phyloP scores from a whole-genome alignment of 1,140 invertebrate genomes.

The Rhyzopertha dominica region DNA sequence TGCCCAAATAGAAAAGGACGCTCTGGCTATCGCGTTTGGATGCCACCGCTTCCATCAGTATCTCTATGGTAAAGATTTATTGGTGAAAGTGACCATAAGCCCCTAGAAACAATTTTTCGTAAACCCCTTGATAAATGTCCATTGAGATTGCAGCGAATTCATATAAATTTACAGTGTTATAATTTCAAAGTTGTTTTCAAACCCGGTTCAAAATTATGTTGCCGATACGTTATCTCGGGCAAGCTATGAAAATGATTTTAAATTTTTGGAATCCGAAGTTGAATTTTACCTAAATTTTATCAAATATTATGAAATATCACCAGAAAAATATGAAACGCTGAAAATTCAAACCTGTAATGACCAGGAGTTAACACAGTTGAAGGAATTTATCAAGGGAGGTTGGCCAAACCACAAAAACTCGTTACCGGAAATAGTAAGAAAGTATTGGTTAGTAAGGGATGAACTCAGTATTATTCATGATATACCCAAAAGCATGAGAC shows the following conservation, averaged over 20 bases:
- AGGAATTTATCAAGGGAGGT: no score
- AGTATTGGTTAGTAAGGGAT: no score
- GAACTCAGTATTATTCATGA: no score
- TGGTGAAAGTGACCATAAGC: slow-evolving; percentile 35
- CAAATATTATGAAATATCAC: no score
- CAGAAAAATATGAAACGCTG: no score
- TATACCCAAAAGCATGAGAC: no score
- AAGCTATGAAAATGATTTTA: slow-evolving; percentile 17
- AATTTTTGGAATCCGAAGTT: no score
- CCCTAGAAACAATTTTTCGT: slow-evolving; percentile 28
- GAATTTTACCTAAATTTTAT: no score
- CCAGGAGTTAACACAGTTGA: no score
- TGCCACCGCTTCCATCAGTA: slow-evolving; percentile 37
- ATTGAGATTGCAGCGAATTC: slow-evolving; percentile 27
- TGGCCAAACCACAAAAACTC: no score
- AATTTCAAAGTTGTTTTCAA: slow-evolving; percentile 27
- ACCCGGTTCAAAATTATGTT: slow-evolving; percentile 33
- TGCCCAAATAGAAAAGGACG: slow-evolving; percentile 46
- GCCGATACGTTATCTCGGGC: slow-evolving; percentile 42
- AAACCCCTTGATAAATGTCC: slow-evolving; percentile 26
- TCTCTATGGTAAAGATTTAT: slow-evolving; percentile 33
- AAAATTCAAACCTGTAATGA: no score
- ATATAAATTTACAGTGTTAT: slow-evolving; percentile 28
- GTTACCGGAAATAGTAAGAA: no score
- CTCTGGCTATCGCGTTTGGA: slow-evolving; percentile 30